phyloP scores from a whole-genome alignment of 2,888 invertebrate species.

The Ochlodes sylvanus region DNA sequence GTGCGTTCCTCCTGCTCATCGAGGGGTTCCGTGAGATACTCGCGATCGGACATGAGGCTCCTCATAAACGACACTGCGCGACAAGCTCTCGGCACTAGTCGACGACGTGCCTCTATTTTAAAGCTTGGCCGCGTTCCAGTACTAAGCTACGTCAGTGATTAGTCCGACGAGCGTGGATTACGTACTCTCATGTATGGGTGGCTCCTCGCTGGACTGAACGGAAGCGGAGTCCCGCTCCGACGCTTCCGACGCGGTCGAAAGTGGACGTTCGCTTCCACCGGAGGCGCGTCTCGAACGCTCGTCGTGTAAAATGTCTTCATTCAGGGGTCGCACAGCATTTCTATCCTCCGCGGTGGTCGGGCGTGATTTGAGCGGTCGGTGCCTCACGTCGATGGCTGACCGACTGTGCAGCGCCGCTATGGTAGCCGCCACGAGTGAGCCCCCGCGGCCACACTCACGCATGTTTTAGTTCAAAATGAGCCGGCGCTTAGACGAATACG shows the following conservation, averaged over 20 bases:
- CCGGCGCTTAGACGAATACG: conserved; percentile 72
- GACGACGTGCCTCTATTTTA: conserved; percentile 80
- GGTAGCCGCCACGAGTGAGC: conserved; percentile 86
- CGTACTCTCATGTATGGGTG: conserved; percentile 80
- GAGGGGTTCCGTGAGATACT: conserved; percentile 78
- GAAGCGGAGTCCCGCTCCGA: conserved; percentile 80
- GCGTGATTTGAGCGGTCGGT: conserved; percentile 64
- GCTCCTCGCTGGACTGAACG: conserved; percentile 81
- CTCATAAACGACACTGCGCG: conserved; percentile 79
- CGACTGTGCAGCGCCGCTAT: conserved; percentile 79
- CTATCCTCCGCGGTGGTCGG: conserved; percentile 59
- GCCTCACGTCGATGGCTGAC: conserved; percentile 66
- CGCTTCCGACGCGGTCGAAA: conserved; percentile 79
- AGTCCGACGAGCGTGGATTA: conserved; percentile 72
- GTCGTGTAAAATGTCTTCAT: conserved; percentile 59
- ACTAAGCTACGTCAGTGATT: conserved; percentile 77
- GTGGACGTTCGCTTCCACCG: conserved; percentile 74
- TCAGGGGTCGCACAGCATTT: conserved; percentile 56
- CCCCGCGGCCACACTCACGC: conserved; percentile 83
- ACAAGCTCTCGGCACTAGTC: conserved; percentile 78
- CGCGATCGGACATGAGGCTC: conserved; percentile 83
- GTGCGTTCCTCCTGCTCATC: conserved; percentile 77
- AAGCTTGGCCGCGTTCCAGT: conserved; percentile 81
- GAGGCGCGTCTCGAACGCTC: conserved; percentile 66
- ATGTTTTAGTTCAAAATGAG: conserved; percentile 82